Percentiles rank a stretch among this genome's conserved stretches.
phyloP scores from a whole-genome alignment of 1,140 invertebrate species.

The Drosophila parabipectinata region DNA sequence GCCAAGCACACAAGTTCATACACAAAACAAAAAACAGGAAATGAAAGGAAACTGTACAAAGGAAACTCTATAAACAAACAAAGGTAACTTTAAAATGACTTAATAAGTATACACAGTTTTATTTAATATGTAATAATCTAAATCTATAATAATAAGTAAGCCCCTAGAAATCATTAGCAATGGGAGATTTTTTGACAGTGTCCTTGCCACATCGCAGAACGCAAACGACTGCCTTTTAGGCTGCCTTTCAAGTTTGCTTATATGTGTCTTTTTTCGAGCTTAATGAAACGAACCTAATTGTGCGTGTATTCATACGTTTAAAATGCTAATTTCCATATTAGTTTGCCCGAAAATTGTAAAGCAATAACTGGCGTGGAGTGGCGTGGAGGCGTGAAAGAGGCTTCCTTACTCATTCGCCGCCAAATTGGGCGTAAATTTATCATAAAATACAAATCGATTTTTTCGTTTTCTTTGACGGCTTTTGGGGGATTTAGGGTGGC shows the following conservation, averaged over 20 bases:
- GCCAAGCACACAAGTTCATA: conserved; percentile 32
- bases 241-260: conserved; percentile 29
- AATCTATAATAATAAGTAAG: too few relatives aligned
- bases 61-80: not conserved
- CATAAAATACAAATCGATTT: conserved; percentile 74
- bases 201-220: conserved; percentile 5
- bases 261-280: conserved; percentile 56
- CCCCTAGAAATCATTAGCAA: too few relatives aligned
- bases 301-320: conserved; percentile 79
- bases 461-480: conserved; percentile 18
- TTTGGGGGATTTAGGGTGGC: not conserved
- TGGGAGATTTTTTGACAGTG: not conserved
- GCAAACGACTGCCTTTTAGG: conserved; percentile 44
- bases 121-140: too few relatives aligned
- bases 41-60: not conserved
- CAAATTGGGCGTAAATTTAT: conserved; percentile 77
- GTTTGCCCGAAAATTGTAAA: conserved; percentile 60
- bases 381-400: too few relatives aligned
- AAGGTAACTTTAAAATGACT: too few relatives aligned
- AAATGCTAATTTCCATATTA: conserved; percentile 82
- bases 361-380: conserved; percentile 28
- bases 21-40: conserved; percentile 2
- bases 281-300: conserved; percentile 78
- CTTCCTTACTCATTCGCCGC: not conserved
- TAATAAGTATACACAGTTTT: not conserved